A percentile compares a stretch with the other conserved stretches of the same genome.
Conservation (phyloP, 2,888 invertebrate species). For the Philereme vetulata region DNA sequence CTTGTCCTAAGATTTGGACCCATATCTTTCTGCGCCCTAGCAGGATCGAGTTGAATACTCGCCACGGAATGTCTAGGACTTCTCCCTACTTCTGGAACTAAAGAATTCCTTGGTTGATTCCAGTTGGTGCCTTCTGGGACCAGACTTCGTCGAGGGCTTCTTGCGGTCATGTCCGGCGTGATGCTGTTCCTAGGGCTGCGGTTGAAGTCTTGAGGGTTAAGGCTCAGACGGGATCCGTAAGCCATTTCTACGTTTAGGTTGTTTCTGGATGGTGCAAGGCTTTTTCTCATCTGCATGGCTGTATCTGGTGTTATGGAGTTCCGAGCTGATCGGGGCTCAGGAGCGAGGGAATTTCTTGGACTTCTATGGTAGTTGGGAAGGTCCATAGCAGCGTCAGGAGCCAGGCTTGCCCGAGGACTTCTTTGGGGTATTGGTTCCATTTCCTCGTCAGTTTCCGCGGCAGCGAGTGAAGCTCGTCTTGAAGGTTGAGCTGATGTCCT, state of each 20-base stretch:
- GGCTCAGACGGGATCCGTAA: constrained; percentile 83
- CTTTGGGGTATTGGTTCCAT: constrained; percentile 71
- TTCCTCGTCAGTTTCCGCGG: constrained; percentile 85
- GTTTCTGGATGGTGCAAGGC: constrained; percentile 83
- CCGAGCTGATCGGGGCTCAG: constrained; percentile 83
- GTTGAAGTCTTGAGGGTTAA: constrained; percentile 83
- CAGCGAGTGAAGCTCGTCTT: constrained; percentile 84
- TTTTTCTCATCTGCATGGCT: constrained; percentile 80
- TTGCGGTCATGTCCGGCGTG: constrained; percentile 73
- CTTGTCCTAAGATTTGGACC: constrained; percentile 82
- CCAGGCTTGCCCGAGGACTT: constrained; percentile 84
- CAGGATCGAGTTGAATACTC: constrained; percentile 74
- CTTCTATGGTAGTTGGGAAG: constrained; percentile 74
- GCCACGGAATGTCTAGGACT: constrained; percentile 85
- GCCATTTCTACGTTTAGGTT: constrained; percentile 84
- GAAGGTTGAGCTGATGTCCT: constrained; percentile 75
- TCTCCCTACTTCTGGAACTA: constrained; percentile 83
- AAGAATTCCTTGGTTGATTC: constrained; percentile 84
- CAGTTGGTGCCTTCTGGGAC: constrained; percentile 82
- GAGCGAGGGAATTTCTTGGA: constrained; percentile 82
- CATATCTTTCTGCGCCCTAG: constrained; percentile 73
- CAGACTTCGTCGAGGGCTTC: constrained; percentile 85
- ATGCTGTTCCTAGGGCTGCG: constrained; percentile 78
- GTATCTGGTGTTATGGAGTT: constrained; percentile 86
- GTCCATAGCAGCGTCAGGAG: constrained; percentile 81